Evolutionary conservation across 2,888 invertebrate species (phyloP).

Genomic region (Drosophila quasianomalipes): DNA sequence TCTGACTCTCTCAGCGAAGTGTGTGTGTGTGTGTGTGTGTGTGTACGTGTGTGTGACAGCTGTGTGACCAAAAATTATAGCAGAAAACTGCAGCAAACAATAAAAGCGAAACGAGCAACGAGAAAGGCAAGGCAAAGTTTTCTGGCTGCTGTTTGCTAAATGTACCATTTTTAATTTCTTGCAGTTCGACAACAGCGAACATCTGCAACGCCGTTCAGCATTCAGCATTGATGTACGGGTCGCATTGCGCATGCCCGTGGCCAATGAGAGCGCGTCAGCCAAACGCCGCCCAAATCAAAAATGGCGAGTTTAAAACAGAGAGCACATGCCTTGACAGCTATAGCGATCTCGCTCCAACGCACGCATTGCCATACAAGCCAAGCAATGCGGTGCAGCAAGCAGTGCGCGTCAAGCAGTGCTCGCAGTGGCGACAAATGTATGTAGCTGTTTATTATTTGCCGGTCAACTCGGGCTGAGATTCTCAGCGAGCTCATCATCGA

Average conservation of each 20-base stretch:
- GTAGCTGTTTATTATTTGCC: slow-evolving; percentile 45
- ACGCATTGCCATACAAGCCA: slow-evolving; percentile 11
- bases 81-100: slow-evolving; percentile 72
- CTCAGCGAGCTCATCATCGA: slow-evolving; percentile 55
- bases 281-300: slow-evolving; percentile 85
- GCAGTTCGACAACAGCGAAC: slow-evolving; percentile 74
- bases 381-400: slow-evolving; percentile 32
- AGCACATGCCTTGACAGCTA: slow-evolving; percentile 37
- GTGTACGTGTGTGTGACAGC: slow-evolving; percentile 73
- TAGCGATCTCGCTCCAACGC: slow-evolving; percentile 46
- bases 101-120: slow-evolving; percentile 66
- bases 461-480: slow-evolving; percentile 41
- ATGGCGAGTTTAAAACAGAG: slow-evolving; percentile 82
- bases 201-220: slow-evolving; percentile 63
- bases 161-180: slow-evolving; percentile 80
- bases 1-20: slow-evolving; percentile 11
- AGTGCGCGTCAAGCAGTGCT: slow-evolving; percentile 63
- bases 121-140: slow-evolving; percentile 67
- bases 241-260: slow-evolving; percentile 77
- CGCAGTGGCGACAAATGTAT: slow-evolving; percentile 28
- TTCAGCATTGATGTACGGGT: slow-evolving; percentile 22
- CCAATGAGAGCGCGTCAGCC: slow-evolving; percentile 78
- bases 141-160: slow-evolving; percentile 60
- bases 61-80: slow-evolving; percentile 81
- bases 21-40: slow-evolving; percentile 44